Evolutionary conservation across 2,888 invertebrate genomes (phyloP), one percentile per base, ranked within the genome.

Genomic region (Callimorpha dominula): DNA sequence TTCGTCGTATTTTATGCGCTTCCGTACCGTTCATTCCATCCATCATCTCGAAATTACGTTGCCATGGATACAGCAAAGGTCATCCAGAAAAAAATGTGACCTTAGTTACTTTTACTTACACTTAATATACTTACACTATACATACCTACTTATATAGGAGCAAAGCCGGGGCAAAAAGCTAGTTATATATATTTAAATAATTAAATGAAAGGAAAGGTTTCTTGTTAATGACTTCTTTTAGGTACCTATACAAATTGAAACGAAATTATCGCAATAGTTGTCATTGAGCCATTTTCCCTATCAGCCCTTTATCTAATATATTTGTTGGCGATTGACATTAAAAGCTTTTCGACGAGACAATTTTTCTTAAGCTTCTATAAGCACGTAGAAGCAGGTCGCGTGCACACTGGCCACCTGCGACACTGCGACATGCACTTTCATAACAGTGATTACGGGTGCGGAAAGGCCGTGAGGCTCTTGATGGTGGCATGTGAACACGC

Each of bases 401-500:
- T 82, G 77, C 74, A 65, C 67, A 68, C 63, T 65, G 69, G 65
- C 20, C 71, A 70, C 70, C 72, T 80, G 82, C 80, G 81, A 81
- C 68, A 68, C 68, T n/a, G 70, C 79, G 79, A 77, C 81, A 82
- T 83, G 83, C 83, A 84, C 85, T 88, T 88, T 89, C 86, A 86
- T 85, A 84, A 79, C 81, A 81, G 85, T 87, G 84, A 88, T 91
- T 91, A 90, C 78, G 80, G 86, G 64, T 78, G 71, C 85, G 87
- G 85, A 87, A 87, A 86, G 80, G 75, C 73, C 75, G 81, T 77
- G 74, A 80, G 78, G 86, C 87, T 88, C 88, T 89, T 87, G 75
- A 85, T 83, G 82, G 82, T 83, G 79, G 86, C 85, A 85, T 87
- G 85, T 81, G 79, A 85, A 76, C 89, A 89, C 88, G 88, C 88